These are phyloP conservation scores for Nyleta sp. DNA, from an alignment of 2,888 invertebrate genomes.

Conservation along the genomic window DNA sequence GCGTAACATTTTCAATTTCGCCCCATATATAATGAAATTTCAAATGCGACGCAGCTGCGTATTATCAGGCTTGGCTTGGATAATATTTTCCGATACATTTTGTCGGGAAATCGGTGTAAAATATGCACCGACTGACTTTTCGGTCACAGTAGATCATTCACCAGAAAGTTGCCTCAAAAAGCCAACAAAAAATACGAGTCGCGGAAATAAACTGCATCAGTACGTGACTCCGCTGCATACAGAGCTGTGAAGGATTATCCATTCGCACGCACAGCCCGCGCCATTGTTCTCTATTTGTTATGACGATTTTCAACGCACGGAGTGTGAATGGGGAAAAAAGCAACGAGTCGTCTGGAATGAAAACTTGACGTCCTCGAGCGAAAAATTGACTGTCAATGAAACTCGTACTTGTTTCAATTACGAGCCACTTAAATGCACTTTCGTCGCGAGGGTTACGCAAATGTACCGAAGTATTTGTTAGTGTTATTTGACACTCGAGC, in stretches of 20 bases:
- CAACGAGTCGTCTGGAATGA: constrained; percentile 22
- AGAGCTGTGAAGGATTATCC: constrained; percentile 76
- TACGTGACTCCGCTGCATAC: constrained; percentile 73
- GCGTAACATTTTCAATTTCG: too few species aligned
- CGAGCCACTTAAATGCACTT: constrained; percentile 11
- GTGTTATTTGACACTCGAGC: too few species aligned
- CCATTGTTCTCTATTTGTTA: constrained; percentile 70
- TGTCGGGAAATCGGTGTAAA: constrained; percentile 26
- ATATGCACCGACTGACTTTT: constrained; percentile 34
- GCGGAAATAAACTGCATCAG: constrained; percentile 66
- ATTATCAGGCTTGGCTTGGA: background rate
- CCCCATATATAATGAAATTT: too few species aligned
- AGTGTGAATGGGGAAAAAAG: constrained; percentile 18
- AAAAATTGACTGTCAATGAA: constrained; percentile 22
- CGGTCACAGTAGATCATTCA: constrained; percentile 23
- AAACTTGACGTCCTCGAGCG: constrained; percentile 20
- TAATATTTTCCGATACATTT: constrained; percentile 14
- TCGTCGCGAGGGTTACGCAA: background rate
- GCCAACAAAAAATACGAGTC: constrained; percentile 33
- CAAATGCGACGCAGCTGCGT: too few species aligned
- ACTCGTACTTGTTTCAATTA: constrained; percentile 16
- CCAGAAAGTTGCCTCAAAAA: constrained; percentile 46
- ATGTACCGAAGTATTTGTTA: too few species aligned
- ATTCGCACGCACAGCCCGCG: constrained; percentile 67
- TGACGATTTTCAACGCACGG: constrained; percentile 56